These are phyloP conservation scores for Hydrozoanthus tunicans DNA, from an alignment of 64 coral and sea anemone species.

Conservation along the genomic window DNA sequence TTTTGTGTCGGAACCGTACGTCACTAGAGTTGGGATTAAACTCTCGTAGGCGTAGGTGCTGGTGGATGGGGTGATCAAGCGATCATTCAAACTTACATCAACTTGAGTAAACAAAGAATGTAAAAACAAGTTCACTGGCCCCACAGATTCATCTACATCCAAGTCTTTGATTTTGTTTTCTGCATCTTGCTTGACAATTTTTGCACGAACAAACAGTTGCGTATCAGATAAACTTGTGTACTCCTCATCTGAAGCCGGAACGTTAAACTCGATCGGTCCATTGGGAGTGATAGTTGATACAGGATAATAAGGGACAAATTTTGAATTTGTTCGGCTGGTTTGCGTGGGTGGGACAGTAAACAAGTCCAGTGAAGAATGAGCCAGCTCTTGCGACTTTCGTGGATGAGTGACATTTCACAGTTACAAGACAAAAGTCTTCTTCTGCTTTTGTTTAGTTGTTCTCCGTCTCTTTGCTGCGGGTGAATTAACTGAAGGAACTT, in stretches of 20 bases:
- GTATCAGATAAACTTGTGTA: not conserved
- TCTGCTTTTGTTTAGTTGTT: not conserved
- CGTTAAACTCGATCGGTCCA: not conserved
- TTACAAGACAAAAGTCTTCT: not conserved
- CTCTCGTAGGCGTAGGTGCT: not conserved
- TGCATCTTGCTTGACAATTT: not conserved
- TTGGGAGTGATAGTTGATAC: not conserved
- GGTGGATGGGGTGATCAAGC: not conserved
- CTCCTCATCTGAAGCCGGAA: not conserved
- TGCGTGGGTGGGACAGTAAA: not conserved
- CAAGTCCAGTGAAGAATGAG: conserved; percentile 1
- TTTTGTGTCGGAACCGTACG: not conserved
- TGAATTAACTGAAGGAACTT: not conserved
- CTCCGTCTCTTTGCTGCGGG: not conserved
- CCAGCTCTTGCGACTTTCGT: not conserved
- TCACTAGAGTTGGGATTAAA: not conserved
- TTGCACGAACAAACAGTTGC: not conserved
- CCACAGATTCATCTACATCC: not conserved
- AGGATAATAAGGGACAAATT: not conserved
- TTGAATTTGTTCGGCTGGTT: not conserved
- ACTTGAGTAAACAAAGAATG: conserved; percentile 1
- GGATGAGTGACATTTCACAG: conserved; percentile 4
- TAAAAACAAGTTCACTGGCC: not conserved
- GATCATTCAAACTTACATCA: not conserved
- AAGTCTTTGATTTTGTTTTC: not conserved